Base-by-base conservation (phyloP, 2,797 vertebrate species). In the Phrynocephalus guinanensis region DNA sequence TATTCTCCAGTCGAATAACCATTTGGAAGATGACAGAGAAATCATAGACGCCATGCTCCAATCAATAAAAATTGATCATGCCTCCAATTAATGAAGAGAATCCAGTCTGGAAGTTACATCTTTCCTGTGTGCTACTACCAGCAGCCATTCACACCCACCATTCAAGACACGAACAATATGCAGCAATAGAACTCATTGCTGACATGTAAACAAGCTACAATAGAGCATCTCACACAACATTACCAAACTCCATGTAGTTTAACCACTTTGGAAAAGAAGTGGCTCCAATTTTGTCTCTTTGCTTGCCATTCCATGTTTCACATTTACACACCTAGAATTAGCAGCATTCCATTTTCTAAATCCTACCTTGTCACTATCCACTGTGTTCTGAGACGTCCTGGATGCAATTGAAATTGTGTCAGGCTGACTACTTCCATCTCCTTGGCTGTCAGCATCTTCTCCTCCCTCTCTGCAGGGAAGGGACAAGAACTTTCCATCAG, bases 331-430 rank as follows among this genome's bases (percentile, higher is more conserved):
- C 44, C 18, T 28, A 0, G 0, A 5, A 85, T 24, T 75, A 91
- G 9, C 63, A 90, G 79, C 77, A n/a, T 6, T 0, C 0, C 75
- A 30, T 91, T 94, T 87, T 86, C 77, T 82, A 89, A 67, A 60
- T 96, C 97, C 94, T 98, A 99, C 99, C 98, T 99, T 99, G 97
- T 99, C 99, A 78, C 99, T 99, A 96, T 99, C 99, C 89, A 98
- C 96, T 33, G 99, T 99, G 97, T 99, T 99, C 96, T 99, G 99
- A 38, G 99, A 99, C 2, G 98, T 99, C 92, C 99, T 97, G 87
- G 99, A 99, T 28, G 99, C 98, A 67, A 99, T 99, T 92, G 99
- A 99, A 96, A 99, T 98, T 87, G 98, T 99, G 87, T 99, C 99
- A 22, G 98, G 98, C 86, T 99, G 99, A 95, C 99, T 99, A 97